Conservation (phyloP, 1,140 invertebrate species). For the Coelopa frigida region DNA sequence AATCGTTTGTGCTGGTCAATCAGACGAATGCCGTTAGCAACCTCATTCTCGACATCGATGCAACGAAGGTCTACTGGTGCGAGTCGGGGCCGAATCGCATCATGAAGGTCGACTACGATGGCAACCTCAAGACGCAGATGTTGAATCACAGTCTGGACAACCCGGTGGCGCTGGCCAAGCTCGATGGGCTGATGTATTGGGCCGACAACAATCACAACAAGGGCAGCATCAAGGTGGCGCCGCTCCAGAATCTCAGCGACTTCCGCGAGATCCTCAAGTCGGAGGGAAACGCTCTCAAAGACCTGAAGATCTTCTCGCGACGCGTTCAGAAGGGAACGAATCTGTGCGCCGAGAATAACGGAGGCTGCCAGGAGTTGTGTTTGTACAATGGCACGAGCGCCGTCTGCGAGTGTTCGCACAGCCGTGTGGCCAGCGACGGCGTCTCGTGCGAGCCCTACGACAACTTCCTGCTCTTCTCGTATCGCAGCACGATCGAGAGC, state of each 20-base stretch:
- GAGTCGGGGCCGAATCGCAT: conserved; percentile 72
- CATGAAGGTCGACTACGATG: conserved; percentile 70
- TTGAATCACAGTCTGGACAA: conserved; percentile 66
- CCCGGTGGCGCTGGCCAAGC: conserved; percentile 57
- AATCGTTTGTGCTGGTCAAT: conserved; percentile 40
- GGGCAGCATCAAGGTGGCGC: conserved; percentile 60
- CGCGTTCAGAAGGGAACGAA: conserved; percentile 54
- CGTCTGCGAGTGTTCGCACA: conserved; percentile 69
- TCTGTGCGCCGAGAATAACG: conserved; percentile 64
- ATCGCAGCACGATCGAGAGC: conserved; percentile 65
- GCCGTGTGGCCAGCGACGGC: conserved; percentile 56
- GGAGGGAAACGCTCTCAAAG: conserved; percentile 62
- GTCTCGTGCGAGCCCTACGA: conserved; percentile 62
- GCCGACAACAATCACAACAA: conserved; percentile 52
- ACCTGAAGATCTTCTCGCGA: conserved; percentile 57
- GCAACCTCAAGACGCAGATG: conserved; percentile 58
- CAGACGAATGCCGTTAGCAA: conserved; percentile 57
- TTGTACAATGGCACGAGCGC: conserved; percentile 62
- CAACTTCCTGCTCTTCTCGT: conserved; percentile 69
- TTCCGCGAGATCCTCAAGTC: conserved; percentile 51
- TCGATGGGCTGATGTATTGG: conserved; percentile 39
- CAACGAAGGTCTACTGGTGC: conserved; percentile 80
- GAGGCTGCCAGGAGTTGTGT: conserved; percentile 73
- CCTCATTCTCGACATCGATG: conserved; percentile 66
- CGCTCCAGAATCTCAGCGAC: conserved; percentile 53